Conservation (phyloP, 2,888 invertebrate species). For the Rutpela maculata region DNA sequence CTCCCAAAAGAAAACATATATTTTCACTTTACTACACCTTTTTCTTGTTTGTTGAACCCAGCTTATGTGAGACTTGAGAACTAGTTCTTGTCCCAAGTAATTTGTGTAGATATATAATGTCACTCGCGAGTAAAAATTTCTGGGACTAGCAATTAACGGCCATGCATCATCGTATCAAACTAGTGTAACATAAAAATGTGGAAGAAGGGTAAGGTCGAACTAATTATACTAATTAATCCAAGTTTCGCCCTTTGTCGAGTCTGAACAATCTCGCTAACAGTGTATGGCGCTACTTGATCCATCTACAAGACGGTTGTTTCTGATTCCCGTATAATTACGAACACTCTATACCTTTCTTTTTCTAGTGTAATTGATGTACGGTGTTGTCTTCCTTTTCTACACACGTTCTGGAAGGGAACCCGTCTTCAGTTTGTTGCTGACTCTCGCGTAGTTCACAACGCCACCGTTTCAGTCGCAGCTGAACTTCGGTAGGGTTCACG, state of each 20-base stretch:
- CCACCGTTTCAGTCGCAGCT: constrained; percentile 63
- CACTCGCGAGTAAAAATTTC: constrained; percentile 16
- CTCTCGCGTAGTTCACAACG: constrained; percentile 69
- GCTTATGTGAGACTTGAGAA: not conserved
- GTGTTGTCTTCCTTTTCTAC: constrained; percentile 65
- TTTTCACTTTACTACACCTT: not conserved
- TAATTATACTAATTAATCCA: constrained; percentile 72
- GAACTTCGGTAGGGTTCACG: constrained; percentile 58
- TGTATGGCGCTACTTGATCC: constrained; percentile 73
- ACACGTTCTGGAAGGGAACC: constrained; percentile 69
- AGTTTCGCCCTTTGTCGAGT: constrained; percentile 69
- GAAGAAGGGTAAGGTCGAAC: constrained; percentile 62
- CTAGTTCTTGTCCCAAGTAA: not conserved
- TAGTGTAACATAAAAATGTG: constrained; percentile 46
- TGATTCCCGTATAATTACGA: constrained; percentile 73
- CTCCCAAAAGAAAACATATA: not conserved
- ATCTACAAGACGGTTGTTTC: constrained; percentile 72
- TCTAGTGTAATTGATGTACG: constrained; percentile 58
- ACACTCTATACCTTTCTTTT: constrained; percentile 62
- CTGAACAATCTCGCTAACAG: constrained; percentile 70
- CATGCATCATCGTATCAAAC: constrained; percentile 43
- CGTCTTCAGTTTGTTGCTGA: constrained; percentile 71
- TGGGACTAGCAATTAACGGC: not conserved
- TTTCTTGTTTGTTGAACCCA: not conserved
- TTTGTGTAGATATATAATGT: not conserved